These are phyloP conservation scores for Hyles euphorbiae DNA, from an alignment of 1,140 invertebrate genomes.

Conservation along the genomic window DNA sequence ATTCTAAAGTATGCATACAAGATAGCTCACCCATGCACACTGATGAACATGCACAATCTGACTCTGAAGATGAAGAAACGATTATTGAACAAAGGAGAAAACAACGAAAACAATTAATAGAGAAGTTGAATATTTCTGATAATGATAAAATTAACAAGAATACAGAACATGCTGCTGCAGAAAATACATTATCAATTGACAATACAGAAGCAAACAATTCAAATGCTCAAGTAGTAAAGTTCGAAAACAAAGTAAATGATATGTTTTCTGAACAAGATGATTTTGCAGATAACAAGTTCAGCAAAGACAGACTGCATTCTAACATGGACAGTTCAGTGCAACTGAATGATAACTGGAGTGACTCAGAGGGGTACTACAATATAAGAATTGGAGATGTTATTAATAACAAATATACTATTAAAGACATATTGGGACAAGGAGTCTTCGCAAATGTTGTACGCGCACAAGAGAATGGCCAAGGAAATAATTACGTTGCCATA, in stretches of 20 bases:
- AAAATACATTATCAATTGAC: background rate
- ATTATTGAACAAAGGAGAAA: constrained; percentile 93
- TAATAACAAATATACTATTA: constrained; percentile 90
- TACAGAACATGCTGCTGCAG: background rate
- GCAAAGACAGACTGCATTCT: constrained; percentile 81
- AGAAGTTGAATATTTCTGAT: constrained; percentile 74
- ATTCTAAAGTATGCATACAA: constrained; percentile 21
- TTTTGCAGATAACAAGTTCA: constrained; percentile 76
- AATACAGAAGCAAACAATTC: background rate
- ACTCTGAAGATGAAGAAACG: constrained; percentile 91
- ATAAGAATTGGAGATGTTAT: constrained; percentile 97
- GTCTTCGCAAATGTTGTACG: constrained; percentile 98
- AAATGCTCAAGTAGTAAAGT: background rate
- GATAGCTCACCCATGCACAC: constrained; percentile 37
- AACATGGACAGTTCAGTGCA: constrained; percentile 86
- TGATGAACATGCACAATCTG: constrained; percentile 35
- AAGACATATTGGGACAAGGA: constrained; percentile 97
- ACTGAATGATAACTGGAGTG: constrained; percentile 98
- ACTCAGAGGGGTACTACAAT: constrained; percentile 97
- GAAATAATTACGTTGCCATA: constrained; percentile 94
- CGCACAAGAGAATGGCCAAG: constrained; percentile 89
- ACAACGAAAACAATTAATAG: constrained; percentile 90
- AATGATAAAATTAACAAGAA: constrained; percentile 20
- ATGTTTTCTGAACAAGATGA: constrained; percentile 68
- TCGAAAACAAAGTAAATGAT: constrained; percentile 40